These are phyloP conservation scores for Halichoerus grypus DNA, from an alignment of 2,113 vertebrate species.

Conservation along the genomic window DNA sequence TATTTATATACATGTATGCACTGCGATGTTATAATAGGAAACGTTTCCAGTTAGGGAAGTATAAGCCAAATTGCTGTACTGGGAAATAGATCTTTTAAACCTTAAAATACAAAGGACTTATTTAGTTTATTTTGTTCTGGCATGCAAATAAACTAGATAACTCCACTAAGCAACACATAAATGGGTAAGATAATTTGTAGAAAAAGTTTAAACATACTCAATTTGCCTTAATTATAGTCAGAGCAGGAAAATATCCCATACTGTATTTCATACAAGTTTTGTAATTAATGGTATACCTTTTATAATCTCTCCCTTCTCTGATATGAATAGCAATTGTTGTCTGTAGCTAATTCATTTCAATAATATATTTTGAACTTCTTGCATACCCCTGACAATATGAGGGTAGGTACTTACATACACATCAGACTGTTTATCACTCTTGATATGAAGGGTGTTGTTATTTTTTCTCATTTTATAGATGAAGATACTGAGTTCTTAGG, in stretches of 20 bases:
- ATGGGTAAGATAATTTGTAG: not conserved
- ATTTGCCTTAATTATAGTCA: not conserved
- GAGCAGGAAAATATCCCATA: not conserved
- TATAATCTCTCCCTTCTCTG: not conserved
- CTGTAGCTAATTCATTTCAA: not conserved
- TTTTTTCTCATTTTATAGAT: not conserved
- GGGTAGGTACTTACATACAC: not conserved
- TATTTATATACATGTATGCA: too few relatives aligned
- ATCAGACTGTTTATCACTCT: not conserved
- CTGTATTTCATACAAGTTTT: not conserved
- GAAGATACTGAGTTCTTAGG: not conserved
- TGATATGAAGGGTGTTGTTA: not conserved
- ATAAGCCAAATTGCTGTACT: constrained; percentile 1
- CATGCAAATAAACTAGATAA: not conserved
- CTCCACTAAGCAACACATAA: not conserved
- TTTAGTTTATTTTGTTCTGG: not conserved
- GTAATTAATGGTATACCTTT: not conserved
- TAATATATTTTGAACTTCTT: not conserved
- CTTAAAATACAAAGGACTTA: constrained; percentile 37
- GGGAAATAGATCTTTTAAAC: not conserved
- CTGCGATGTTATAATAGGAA: not conserved
- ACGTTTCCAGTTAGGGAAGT: not conserved
- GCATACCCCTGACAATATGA: not conserved
- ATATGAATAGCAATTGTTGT: not conserved
- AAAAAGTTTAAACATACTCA: not conserved